Base-by-base conservation (phyloP, 2,888 invertebrate genomes). In the Agrenia bidenticulata region DNA sequence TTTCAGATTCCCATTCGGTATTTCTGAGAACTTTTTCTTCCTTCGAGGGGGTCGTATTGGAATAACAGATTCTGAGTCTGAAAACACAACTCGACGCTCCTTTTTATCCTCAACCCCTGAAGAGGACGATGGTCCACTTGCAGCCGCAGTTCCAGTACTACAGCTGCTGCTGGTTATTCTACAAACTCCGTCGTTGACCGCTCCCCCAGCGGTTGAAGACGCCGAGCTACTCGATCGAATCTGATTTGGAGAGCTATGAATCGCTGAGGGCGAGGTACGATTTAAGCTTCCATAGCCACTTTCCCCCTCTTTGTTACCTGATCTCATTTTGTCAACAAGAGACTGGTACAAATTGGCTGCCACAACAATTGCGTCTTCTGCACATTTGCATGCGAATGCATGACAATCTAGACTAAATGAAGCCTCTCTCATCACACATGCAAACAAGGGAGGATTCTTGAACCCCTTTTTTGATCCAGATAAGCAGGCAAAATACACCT, bases 311-410 rank as follows among this genome's bases (percentile, higher is more conserved):
- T 75, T 71, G 61, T 49, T 73, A 7, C 69, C 69, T 15, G 72
- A 54, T 27, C 73, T 65, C 73, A 76, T 75, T 66, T 89, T 89
- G 67, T 90, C 87, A 83, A 93, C 88, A 63, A 94, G 83, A 39
- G 91, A 91, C 81, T 92, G 90, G 81, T 94, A 94, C 74, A 94
- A 83, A 70, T 92, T 93, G 54, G 93, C 93, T 15, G 94, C 94
- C 77, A 94, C 90, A 0, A 92, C 91, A 42, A 94, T 89, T 70
- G 94, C 93, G 80, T 94, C 93, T 81, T 93, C 92, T 37, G 92
- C 89, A 77, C 89, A 89, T 80, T 89, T 88, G 81, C 93, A 94
- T 76, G 92, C 89, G 81, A 93, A 94, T 53, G 90, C 93, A 82
- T 94, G 94, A 80, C 93, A 94, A 82, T 93, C 92, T 70, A 93